Base-by-base conservation (phyloP, 1,140 invertebrate species). In the Drosophila hydei region DNA sequence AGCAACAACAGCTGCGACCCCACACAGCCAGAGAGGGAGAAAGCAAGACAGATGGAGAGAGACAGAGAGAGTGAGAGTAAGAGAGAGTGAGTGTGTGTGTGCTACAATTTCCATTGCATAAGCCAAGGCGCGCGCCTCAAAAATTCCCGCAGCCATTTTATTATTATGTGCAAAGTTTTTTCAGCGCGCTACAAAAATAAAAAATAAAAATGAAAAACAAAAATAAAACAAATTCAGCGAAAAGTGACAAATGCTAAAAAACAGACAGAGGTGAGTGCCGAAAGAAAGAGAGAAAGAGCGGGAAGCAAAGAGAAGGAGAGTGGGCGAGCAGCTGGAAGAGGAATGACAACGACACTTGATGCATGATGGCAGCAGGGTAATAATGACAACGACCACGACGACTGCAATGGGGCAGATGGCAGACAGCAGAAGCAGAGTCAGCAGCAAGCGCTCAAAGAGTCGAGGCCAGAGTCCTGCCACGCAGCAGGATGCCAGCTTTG, bases 151-250 rank as follows among this genome's bases (percentile, higher is more conserved):
- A 81, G 64, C 77, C 78, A 87, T 87, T 88, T 87, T 87, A 87
- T 87, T 81, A 87, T 87, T 87, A 88, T 87, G 81, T 88, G 77
- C 71, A 77, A 87, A 87, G 70, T 87, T 85, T 64, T 81, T 81
- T 56, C 73, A 74, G 72, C 67, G 79, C 67, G 55, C 42, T 14
- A 11, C 38, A 18, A 72, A 64, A 74, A n/a, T 59, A 60, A 55
- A 18, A 68, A 77, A 72, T 21, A 72, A 58, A 59, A 50, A 67
- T 45, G 65, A 16, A 67, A 40, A 55, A 19, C 19, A 65, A 72
- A 56, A 75, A 72, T 56, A 68, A 77, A 72, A 81, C 74, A 79
- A 84, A 84, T 79, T 76, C 76, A 81, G 74, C 47, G 71, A 63
- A 81, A 88, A 88, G 70, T 75, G 74, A 78, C 79, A 87, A 87